Conservation (phyloP, 2,113 vertebrate genomes). For the Hipposideros armiger region DNA sequence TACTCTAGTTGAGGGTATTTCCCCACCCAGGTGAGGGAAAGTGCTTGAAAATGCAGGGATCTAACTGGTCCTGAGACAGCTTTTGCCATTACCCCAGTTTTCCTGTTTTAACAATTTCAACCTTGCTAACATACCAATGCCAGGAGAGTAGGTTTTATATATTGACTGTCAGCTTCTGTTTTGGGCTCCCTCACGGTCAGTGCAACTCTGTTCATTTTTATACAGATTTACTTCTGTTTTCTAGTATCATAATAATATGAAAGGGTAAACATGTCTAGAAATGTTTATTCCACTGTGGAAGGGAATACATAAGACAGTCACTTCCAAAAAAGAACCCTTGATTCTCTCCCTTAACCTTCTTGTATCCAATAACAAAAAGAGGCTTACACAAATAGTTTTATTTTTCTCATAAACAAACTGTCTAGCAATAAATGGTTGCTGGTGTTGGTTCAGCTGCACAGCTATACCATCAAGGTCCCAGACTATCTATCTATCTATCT, state of each 20-base stretch:
- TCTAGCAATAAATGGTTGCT: background rate
- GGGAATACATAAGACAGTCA: background rate
- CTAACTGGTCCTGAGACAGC: background rate
- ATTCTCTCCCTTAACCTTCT: conserved; percentile 19
- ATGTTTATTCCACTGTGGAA: background rate
- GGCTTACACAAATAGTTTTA: background rate
- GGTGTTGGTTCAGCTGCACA: background rate
- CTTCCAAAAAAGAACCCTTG: background rate
- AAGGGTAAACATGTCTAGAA: conserved; percentile 1
- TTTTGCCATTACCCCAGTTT: background rate
- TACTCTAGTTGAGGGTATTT: background rate
- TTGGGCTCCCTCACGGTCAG: background rate
- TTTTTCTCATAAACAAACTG: conserved; percentile 3
- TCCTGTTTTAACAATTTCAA: background rate
- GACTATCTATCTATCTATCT: background rate
- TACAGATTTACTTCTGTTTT: background rate
- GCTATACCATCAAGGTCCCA: background rate
- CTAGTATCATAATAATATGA: background rate
- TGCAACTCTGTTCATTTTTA: background rate
- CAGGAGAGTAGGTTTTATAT: background rate
- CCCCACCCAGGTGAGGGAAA: background rate
- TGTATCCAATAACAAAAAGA: background rate
- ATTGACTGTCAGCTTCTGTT: background rate
- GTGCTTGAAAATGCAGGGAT: background rate
- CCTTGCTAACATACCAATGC: background rate